Percentiles rank a stretch among this genome's conserved stretches.
Evolutionary conservation across 2,888 invertebrate species (phyloP).

Genomic region (Augochlorella aurata): DNA sequence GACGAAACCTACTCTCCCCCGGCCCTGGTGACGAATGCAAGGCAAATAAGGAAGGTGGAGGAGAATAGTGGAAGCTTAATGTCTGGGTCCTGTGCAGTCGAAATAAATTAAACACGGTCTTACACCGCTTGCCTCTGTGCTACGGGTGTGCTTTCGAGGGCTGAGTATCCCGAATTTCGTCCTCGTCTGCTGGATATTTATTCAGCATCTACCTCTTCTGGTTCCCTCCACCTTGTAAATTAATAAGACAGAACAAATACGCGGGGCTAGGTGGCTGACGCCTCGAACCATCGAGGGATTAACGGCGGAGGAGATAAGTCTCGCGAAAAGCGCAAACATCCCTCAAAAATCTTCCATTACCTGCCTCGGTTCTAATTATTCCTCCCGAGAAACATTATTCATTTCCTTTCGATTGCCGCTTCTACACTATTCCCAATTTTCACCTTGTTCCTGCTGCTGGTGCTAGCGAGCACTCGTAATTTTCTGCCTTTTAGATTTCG

Average conservation of each 20-base stretch:
- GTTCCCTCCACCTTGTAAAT: conserved; percentile 69
- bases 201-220: conserved; percentile 67
- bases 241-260: conserved; percentile 75
- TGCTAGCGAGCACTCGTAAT: no score
- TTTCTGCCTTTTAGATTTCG: no score
- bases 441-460: no score
- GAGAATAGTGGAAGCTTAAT: conserved; percentile 72
- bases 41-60: conserved; percentile 68
- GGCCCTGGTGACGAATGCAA: conserved; percentile 71
- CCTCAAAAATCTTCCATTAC: background rate
- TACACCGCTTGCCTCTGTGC: conserved; percentile 60
- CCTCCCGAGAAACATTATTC: no score
- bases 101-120: conserved; percentile 77
- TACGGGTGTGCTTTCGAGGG: conserved; percentile 31
- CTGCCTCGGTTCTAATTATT: no score
- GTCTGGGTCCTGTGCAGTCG: conserved; percentile 70
- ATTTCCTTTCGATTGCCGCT: no score
- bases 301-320: conserved; percentile 60
- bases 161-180: conserved; percentile 69
- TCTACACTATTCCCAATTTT: no score
- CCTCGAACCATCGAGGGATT: conserved; percentile 58
- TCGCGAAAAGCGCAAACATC: conserved; percentile 62
- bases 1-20: conserved; percentile 40
- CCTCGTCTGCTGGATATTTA: conserved; percentile 75
- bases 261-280: conserved; percentile 29